Base-by-base conservation (phyloP, 2,888 invertebrate genomes). In the Eristalis pertinax region DNA sequence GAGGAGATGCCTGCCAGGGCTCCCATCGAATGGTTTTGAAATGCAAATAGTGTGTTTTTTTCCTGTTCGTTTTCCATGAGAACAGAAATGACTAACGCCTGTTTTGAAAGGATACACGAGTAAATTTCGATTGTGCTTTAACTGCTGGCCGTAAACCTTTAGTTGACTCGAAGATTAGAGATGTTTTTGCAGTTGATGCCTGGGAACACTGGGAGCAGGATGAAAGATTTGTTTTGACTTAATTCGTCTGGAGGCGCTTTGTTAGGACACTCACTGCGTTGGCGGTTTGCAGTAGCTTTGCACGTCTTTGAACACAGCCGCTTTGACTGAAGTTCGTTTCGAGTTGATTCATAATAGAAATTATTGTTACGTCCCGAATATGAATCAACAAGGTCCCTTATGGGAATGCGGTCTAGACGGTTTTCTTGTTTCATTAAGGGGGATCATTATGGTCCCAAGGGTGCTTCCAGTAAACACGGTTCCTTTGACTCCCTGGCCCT, bases 161-260 rank as follows among this genome's bases (percentile, higher is more conserved):
- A 73, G 78, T 73, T 75, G 70, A 74, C 38, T 73, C 65, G 10
- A 13, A 60, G 74, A 70, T 74, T 74, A 73, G 41, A 58, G 56
- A 64, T 43, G 41, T 65, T 56, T 73, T 41, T 65, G 13, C 43
- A 64, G 24, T 70, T 68, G 60, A 67, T 69, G 73, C 65, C 58
- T 32, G 4, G 29, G 29, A 29, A 29, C 29, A 29, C 4, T 29
- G 5, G 5, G 4, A 29, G 5, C 35, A 19, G 60, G 58, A 19
- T 58, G 38, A 64, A 65, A 29, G 63, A 43, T 68, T 78, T 64
- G 56, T 56, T n/a, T 10, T 56, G 22, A 56, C 22, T 56, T 22
- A 22, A n/a, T 56, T 56, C 19, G 56, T n/a, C 8, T 5, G 56
- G 1, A 10, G n/a, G 19, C 22, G 2, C 8, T 19, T 56, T 19